Evolutionary conservation across 2,113 vertebrate species (phyloP), one percentile per base, ranked within the genome.

Genomic region (Pedetes capensis): DNA sequence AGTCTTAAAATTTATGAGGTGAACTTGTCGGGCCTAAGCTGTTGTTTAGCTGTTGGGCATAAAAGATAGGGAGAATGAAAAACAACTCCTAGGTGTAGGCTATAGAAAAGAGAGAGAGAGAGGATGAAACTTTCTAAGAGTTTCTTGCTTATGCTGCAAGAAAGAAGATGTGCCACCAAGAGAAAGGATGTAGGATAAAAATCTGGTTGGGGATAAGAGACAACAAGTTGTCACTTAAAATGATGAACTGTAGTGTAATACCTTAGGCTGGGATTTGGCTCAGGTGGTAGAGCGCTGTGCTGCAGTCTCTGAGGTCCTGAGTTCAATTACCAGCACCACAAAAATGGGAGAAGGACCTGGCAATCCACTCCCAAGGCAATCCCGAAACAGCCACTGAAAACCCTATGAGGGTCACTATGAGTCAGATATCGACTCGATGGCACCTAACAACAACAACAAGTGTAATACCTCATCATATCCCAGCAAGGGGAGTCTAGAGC

Each of bases 161-260:
- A 42, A 89, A 87, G 61, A n/a, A 55, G 76, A 5, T 29, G 68
- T 27, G 14, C 69, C 23, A 37, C n/a, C 10, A 11, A 69, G 71
- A 27, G 66, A 61, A 25, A 13, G n/a, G 74, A 49, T 9, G 20
- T 59, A 59, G 34, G 37, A 61, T 22, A 49, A 44, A 68, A 61
- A 59, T 72, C 25, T 27, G 29, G 23, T 11, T 44, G 49, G 20
- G 44, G 39, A 23, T 5, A 9, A 71, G 79, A 74, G 71, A 22
- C 12, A 17, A 17, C 0, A 5, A 83, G 69, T 2, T 63, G 20
- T 71, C 69, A 17, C 64, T 74, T 29, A 37, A 18, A 66, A 32
- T 9, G 13, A 18, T 5, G 49, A 51, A 14, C 32, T 18, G 25
- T 1, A 39, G 27, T 9, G 0, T 3, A 23, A 4, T 37, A n/a